phyloP scores from a whole-genome alignment of 2,888 invertebrate species.

The Microctonus brassicae region DNA sequence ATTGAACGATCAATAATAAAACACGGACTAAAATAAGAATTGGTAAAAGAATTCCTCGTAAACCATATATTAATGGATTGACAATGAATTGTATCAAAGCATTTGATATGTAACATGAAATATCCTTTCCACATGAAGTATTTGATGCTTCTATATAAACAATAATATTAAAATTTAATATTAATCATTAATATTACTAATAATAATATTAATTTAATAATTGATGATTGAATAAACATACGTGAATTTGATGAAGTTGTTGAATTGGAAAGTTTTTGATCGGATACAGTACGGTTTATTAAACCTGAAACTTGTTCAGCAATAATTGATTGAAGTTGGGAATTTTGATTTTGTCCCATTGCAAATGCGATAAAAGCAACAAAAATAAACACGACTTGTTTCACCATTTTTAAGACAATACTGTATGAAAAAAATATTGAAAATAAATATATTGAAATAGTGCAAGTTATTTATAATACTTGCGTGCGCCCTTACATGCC shows the following conservation, averaged over 20 bases:
- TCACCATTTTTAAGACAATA: neutral
- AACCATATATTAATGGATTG: neutral
- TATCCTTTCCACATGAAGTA: neutral
- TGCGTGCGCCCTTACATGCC: neutral
- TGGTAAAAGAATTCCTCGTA: conserved; percentile 12
- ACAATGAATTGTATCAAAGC: neutral
- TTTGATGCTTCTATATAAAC: neutral
- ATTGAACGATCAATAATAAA: neutral
- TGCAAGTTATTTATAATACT: neutral
- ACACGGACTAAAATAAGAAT: neutral
- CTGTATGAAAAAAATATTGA: neutral
- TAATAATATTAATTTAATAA: too few relatives aligned
- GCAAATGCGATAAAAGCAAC: neutral
- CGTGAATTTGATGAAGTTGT: neutral
- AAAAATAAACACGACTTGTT: neutral
- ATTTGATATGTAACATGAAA: neutral
- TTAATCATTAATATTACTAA: neutral
- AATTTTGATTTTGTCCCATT: neutral
- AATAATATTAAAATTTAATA: neutral
- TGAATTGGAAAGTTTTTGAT: neutral
- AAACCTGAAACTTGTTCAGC: neutral
- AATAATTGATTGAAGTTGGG: neutral
- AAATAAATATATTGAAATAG: neutral
- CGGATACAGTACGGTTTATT: neutral
- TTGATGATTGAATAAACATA: too few relatives aligned